Evolutionary conservation across 1,140 invertebrate species (phyloP).

Genomic region (Sarcophaga peregrina): DNA sequence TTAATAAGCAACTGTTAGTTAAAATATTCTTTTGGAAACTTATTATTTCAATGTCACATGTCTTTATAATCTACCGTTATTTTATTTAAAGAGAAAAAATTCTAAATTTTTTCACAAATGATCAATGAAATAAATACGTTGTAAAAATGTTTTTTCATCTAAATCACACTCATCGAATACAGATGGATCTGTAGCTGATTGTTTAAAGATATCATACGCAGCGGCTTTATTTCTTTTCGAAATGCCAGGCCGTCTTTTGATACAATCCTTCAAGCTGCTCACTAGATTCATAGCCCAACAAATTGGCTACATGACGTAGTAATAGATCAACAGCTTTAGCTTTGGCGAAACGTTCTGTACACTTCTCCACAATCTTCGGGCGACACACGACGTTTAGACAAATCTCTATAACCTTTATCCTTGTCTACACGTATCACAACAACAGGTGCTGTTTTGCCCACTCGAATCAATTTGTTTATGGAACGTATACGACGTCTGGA

Average conservation of each 20-base stretch:
- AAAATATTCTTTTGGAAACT: too few species aligned
- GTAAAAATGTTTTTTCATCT: conserved; percentile 91
- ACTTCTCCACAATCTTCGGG: conserved; percentile 97
- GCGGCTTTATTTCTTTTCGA: conserved; percentile 96
- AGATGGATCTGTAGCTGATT: conserved; percentile 92
- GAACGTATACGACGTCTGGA: conserved; percentile 98
- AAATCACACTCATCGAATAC: conserved; percentile 96
- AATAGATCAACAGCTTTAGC: conserved; percentile 99
- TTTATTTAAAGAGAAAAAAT: too few species aligned
- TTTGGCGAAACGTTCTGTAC: conserved; percentile 98
- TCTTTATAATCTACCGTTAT: too few species aligned
- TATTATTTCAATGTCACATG: too few species aligned
- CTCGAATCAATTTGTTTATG: conserved; percentile 98
- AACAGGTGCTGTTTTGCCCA: conserved; percentile 98
- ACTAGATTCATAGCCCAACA: conserved; percentile 90
- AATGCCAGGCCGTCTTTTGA: conserved; percentile 98
- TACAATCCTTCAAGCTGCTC: conserved; percentile 96
- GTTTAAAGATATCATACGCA: conserved; percentile 98
- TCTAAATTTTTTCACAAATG: too few species aligned
- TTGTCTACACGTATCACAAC: conserved; percentile 99
- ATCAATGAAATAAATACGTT: too few species aligned
- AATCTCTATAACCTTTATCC: conserved; percentile 99
- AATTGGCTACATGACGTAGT: conserved; percentile 94
- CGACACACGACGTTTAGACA: conserved; percentile 98
- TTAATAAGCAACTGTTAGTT: too few species aligned